A percentile compares a stretch with the other conserved stretches of the same genome.
These are phyloP conservation scores for Eucidaris tribuloides DNA, from an alignment of 35 echinoderm and acorn worm genomes.

Conservation along the genomic window DNA sequence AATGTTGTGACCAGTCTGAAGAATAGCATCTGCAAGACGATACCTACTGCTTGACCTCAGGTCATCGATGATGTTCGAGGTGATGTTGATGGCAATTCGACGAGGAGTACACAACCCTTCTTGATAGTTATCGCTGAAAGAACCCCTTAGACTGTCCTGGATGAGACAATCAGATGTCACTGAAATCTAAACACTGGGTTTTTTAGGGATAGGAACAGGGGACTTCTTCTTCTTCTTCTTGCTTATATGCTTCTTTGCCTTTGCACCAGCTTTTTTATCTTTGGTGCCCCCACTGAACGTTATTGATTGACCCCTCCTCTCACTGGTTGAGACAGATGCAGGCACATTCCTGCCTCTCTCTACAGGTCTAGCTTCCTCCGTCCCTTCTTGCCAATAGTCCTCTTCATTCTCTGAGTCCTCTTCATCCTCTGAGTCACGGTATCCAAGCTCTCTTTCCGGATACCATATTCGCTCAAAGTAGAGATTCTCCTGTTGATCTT, in stretches of 20 bases:
- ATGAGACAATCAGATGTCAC: neutral
- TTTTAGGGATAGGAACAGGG: neutral
- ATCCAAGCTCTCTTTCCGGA: no score
- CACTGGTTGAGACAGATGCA: no score
- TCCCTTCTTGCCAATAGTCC: no score
- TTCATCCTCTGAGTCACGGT: no score
- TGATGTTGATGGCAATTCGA: slow-evolving; percentile 43
- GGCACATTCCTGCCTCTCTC: no score
- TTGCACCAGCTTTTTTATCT: neutral
- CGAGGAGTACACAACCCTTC: slow-evolving; percentile 25
- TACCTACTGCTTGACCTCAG: neutral
- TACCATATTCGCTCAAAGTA: no score
- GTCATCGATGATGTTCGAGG: neutral
- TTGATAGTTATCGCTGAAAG: slow-evolving; percentile 3
- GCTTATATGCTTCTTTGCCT: neutral
- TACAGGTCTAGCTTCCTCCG: no score
- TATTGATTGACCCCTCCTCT: no score
- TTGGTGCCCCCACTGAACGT: neutral
- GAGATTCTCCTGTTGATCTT: no score
- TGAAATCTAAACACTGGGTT: neutral
- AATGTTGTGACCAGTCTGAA: slow-evolving; percentile 40
- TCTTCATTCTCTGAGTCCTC: no score
- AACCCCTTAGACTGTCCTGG: neutral
- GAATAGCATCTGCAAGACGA: neutral
- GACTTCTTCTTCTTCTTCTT: neutral